phyloP scores from a whole-genome alignment of 2,888 invertebrate species.

The Acholoe squamosa region DNA sequence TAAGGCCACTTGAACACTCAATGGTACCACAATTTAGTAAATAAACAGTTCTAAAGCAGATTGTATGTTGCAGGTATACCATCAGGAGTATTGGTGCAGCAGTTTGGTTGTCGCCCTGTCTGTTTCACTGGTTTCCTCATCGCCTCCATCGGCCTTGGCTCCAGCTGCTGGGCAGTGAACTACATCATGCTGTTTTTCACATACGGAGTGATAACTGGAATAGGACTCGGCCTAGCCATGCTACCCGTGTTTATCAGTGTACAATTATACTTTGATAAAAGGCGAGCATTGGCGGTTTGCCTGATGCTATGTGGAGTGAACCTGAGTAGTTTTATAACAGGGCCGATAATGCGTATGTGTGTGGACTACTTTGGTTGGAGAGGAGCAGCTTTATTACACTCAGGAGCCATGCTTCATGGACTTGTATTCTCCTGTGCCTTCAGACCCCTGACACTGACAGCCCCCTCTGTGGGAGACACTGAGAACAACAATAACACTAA shows the following conservation, averaged over 20 bases:
- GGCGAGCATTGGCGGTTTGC: conserved; percentile 66
- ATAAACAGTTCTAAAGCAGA: too few relatives aligned
- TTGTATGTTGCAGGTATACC: conserved; percentile 63
- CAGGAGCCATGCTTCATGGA: conserved; percentile 43
- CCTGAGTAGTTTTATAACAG: conserved; percentile 66
- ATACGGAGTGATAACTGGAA: conserved; percentile 65
- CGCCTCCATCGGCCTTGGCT: conserved; percentile 62
- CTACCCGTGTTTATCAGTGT: conserved; percentile 64
- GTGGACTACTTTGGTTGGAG: conserved; percentile 68
- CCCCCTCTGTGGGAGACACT: not conserved
- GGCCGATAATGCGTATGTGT: conserved; percentile 63
- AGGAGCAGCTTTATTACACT: conserved; percentile 59
- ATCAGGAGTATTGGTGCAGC: conserved; percentile 61
- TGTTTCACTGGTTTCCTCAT: conserved; percentile 64
- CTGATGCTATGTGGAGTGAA: conserved; percentile 62
- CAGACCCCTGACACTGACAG: not conserved
- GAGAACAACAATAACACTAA: not conserved
- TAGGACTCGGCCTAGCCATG: conserved; percentile 47
- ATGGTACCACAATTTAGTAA: too few relatives aligned
- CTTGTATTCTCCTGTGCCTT: conserved; percentile 25
- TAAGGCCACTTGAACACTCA: too few relatives aligned
- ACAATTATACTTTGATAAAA: conserved; percentile 68
- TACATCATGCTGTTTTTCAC: conserved; percentile 62
- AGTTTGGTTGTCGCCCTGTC: conserved; percentile 65
- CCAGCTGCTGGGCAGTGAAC: conserved; percentile 65